A percentile compares a stretch with the other conserved stretches of the same genome.
phyloP scores from a whole-genome alignment of 2,113 vertebrate species.

The Anhinga rufa region DNA sequence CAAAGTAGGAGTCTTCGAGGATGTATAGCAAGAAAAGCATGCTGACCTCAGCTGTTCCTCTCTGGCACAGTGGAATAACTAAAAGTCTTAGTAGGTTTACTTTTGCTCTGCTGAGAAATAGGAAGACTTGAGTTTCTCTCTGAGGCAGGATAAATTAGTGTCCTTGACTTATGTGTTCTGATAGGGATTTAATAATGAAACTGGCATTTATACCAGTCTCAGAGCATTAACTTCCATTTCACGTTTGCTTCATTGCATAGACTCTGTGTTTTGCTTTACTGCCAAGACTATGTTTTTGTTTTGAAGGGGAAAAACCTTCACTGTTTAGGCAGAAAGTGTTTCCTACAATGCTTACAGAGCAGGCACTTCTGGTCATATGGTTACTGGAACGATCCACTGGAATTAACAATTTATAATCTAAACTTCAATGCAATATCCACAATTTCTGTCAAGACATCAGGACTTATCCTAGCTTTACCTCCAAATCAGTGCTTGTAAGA shows the following conservation, averaged over 20 bases:
- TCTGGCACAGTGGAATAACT: neutral
- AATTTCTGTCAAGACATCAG: neutral
- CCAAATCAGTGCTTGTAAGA: neutral
- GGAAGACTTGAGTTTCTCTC: neutral
- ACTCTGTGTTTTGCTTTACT: neutral
- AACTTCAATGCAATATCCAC: neutral
- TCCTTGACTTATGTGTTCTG: neutral
- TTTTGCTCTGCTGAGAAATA: neutral
- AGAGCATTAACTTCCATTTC: neutral
- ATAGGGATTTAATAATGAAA: neutral
- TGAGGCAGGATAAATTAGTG: neutral
- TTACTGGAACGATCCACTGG: neutral
- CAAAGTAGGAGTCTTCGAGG: neutral
- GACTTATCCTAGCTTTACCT: neutral
- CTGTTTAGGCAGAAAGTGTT: neutral
- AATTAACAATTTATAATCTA: neutral
- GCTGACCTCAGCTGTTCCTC: neutral
- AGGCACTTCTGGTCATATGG: neutral
- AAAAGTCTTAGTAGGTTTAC: neutral
- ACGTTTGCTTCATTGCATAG: neutral
- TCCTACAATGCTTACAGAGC: neutral
- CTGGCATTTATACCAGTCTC: neutral
- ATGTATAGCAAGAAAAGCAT: neutral
- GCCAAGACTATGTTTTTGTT: neutral
- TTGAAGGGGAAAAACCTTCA: neutral